A percentile compares a stretch with the other conserved stretches of the same genome.
Conservation (phyloP, 2,797 vertebrate genomes). For the Spondyliosoma cantharus region DNA sequence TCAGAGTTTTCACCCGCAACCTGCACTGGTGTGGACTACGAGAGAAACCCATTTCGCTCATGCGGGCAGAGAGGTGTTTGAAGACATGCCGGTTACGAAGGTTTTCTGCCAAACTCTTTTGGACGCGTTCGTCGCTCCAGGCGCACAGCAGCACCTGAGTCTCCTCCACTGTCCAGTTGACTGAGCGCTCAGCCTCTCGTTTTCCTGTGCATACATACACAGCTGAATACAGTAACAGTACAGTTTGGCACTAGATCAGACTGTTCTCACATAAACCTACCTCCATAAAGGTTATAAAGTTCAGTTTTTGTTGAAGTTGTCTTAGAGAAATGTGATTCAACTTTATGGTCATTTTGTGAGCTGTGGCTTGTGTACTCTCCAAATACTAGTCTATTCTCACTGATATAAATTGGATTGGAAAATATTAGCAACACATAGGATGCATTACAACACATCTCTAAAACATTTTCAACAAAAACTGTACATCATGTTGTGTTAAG, state of each 20-base stretch:
- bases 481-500: no score
- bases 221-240: neutral
- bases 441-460: no score
- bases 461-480: no score
- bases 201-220: conserved; percentile 61
- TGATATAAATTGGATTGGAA: neutral
- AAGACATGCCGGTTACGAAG: conserved; percentile 77
- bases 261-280: neutral
- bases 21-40: conserved; percentile 76
- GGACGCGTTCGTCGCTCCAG: conserved; percentile 77
- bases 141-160: conserved; percentile 77
- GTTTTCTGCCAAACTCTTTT: conserved; percentile 76
- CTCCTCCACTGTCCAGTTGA: conserved; percentile 79
- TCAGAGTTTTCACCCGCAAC: conserved; percentile 76
- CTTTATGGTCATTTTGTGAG: neutral
- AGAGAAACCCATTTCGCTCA: conserved; percentile 75
- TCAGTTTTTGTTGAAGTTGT: neutral
- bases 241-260: neutral
- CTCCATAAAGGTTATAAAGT: neutral
- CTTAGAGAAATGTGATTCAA: neutral
- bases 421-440: no score
- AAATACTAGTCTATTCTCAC: neutral
- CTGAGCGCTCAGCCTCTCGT: conserved; percentile 74
- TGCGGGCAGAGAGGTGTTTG: conserved; percentile 75
- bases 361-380: neutral